Conservation (phyloP, 1,140 invertebrate species). For the Apolygus lucorum region DNA sequence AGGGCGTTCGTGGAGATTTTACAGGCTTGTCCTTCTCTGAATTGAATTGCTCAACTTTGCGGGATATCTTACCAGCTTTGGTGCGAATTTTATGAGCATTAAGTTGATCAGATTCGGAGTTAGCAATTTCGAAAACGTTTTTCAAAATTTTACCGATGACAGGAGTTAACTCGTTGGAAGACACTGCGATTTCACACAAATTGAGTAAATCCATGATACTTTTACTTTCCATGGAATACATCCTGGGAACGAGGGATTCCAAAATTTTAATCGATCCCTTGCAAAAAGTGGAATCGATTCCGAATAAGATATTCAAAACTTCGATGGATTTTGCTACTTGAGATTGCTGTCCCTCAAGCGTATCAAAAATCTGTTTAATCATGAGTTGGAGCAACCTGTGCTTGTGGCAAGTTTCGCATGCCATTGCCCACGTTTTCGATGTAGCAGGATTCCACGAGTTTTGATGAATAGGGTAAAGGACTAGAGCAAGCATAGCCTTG, state of each 20-base stretch:
- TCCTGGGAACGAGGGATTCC: background rate
- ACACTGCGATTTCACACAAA: background rate
- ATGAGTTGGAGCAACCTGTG: background rate
- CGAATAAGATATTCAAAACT: background rate
- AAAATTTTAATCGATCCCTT: background rate
- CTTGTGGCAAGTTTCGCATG: background rate
- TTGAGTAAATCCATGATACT: slow-evolving; percentile 12
- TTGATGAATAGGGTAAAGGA: background rate
- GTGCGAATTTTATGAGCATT: slow-evolving; percentile 16
- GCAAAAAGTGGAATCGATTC: background rate
- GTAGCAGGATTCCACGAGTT: background rate
- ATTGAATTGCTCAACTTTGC: background rate
- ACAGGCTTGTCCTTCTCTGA: background rate
- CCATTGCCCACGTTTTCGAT: background rate
- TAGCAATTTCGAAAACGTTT: background rate
- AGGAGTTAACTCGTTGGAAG: background rate
- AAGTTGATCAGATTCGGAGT: background rate
- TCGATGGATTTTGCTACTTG: background rate
- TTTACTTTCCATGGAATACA: slow-evolving; percentile 17
- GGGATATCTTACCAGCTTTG: background rate
- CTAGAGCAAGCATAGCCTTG: background rate
- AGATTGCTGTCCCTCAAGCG: background rate
- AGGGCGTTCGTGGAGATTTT: slow-evolving; percentile 5
- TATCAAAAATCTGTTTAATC: background rate
- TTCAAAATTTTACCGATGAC: background rate